Conservation (phyloP, 2,113 vertebrate species). For the Xiphophorus maculatus region DNA sequence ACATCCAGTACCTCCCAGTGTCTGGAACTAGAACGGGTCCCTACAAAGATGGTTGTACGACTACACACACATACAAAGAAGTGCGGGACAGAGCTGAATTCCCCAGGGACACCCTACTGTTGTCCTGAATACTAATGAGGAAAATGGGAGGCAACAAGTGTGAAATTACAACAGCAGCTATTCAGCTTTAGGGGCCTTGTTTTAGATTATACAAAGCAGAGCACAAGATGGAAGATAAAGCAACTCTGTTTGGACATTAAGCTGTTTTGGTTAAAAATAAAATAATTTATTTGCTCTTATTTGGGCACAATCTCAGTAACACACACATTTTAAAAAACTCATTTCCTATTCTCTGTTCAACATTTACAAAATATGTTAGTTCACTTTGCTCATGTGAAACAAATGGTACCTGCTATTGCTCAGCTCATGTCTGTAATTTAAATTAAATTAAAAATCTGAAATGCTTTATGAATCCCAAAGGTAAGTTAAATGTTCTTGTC, state of each 20-base stretch:
- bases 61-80: conserved; percentile 27
- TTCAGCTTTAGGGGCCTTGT: conserved; percentile 20
- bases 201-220: background rate
- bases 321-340: background rate
- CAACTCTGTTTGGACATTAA: background rate
- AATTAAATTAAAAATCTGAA: no score
- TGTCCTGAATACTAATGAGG: conserved; percentile 60
- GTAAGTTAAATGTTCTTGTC: no score
- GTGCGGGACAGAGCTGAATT: conserved; percentile 19
- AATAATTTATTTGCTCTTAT: background rate
- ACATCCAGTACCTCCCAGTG: background rate
- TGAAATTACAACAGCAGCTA: conserved; percentile 40
- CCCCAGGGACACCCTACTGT: conserved; percentile 42
- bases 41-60: conserved; percentile 1
- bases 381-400: no score
- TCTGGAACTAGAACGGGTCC: background rate
- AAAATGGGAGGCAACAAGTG: conserved; percentile 31
- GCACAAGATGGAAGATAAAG: background rate
- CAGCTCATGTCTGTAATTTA: no score
- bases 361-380: no score
- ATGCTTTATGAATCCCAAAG: no score
- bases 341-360: background rate
- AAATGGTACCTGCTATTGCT: no score
- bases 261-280: background rate
- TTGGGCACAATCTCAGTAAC: background rate